Evolutionary conservation across 2,888 invertebrate genomes (phyloP).

Genomic region (Eupeodes latifasciatus): DNA sequence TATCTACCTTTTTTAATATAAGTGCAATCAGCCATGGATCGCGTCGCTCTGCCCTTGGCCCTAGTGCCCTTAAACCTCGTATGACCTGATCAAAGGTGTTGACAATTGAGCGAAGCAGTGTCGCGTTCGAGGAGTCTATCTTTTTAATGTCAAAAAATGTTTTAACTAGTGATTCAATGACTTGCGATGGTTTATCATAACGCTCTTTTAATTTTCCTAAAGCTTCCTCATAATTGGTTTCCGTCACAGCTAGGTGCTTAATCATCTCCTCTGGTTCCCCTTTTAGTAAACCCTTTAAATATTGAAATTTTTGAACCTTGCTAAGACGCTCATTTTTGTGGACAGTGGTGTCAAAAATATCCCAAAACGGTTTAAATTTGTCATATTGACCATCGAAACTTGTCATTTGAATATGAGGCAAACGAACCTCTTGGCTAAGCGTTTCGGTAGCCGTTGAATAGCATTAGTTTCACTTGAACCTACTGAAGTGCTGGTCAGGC

Average conservation of each 20-base stretch:
- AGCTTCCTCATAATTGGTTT: conserved; percentile 50
- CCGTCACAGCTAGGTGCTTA: conserved; percentile 43
- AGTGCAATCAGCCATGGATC: no score
- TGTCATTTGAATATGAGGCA: not conserved
- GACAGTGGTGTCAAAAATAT: not conserved
- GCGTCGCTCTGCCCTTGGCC: no score
- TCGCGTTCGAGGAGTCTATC: not conserved
- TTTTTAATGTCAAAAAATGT: not conserved
- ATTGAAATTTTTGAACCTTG: no score
- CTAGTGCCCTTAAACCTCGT: no score
- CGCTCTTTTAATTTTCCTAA: conserved; percentile 15
- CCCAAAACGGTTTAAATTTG: conserved; percentile 27
- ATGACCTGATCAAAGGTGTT: no score
- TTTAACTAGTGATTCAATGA: not conserved
- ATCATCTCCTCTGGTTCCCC: conserved; percentile 33
- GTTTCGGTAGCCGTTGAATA: not conserved
- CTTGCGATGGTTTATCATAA: not conserved
- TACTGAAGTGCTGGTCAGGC: not conserved
- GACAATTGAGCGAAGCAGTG: conserved; percentile 5
- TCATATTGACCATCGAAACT: not conserved
- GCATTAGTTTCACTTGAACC: not conserved
- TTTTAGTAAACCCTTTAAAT: conserved; percentile 43
- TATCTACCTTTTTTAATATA: no score
- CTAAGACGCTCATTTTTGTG: no score
- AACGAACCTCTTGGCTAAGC: not conserved